Conservation (phyloP, 2,888 invertebrate species). For the Pedicia rivosa region DNA sequence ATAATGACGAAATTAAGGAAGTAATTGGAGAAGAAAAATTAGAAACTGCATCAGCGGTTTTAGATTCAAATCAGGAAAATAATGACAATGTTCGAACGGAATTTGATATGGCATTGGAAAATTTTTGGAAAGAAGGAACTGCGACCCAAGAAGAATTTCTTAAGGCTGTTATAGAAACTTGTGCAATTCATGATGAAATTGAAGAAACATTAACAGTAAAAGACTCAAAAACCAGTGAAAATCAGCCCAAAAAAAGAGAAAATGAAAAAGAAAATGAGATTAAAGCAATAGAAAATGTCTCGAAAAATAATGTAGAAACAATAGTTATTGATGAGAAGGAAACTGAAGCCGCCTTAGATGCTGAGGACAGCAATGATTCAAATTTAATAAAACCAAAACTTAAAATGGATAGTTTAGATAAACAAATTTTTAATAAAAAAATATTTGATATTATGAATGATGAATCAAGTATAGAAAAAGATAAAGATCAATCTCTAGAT, state of each 20-base stretch:
- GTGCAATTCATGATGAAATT: neutral
- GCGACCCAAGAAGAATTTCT: constrained; percentile 1
- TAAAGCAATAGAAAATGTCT: too few relatives aligned
- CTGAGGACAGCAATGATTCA: too few relatives aligned
- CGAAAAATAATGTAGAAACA: too few relatives aligned
- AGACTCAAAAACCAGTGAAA: neutral
- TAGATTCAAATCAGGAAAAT: too few relatives aligned
- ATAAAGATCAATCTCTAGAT: constrained; percentile 26
- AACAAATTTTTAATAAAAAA: constrained; percentile 1
- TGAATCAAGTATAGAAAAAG: constrained; percentile 8
- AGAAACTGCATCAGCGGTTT: too few relatives aligned
- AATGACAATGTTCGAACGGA: too few relatives aligned
- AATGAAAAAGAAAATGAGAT: too few relatives aligned
- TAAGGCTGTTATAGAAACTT: neutral
- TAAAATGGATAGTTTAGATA: neutral
- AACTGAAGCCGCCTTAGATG: too few relatives aligned
- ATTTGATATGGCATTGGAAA: constrained; percentile 1
- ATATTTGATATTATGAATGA: neutral
- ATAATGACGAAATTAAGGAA: too few relatives aligned
- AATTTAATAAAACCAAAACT: constrained; percentile 2
- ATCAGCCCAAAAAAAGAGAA: too few relatives aligned
- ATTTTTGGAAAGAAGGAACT: constrained; percentile 2
- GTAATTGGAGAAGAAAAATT: too few relatives aligned
- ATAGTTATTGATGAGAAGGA: too few relatives aligned
- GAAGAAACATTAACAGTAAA: neutral